Evolutionary conservation across 2,888 invertebrate species (phyloP).

Genomic region (Mesorhabditis sp.): DNA sequence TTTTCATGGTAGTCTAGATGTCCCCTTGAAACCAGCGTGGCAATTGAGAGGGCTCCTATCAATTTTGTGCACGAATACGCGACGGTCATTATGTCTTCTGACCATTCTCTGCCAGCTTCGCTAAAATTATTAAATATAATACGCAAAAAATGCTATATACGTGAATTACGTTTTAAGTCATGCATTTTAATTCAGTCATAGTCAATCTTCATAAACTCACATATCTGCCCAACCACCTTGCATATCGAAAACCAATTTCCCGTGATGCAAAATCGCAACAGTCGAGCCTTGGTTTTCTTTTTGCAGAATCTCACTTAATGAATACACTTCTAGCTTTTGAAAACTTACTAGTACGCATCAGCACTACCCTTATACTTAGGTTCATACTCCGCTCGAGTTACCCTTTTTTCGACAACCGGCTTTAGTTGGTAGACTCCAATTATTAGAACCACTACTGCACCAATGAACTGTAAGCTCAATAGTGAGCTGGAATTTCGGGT

Average conservation of each 20-base stretch:
- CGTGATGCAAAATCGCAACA: constrained; percentile 59
- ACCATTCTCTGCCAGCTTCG: constrained; percentile 53
- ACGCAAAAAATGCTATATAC: not conserved
- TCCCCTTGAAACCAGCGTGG: not conserved
- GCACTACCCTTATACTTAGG: no score
- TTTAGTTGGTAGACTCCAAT: no score
- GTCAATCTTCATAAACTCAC: constrained; percentile 11
- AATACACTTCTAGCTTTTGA: no score
- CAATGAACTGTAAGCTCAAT: no score
- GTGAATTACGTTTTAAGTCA: not conserved
- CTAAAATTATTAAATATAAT: not conserved
- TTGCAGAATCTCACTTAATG: not conserved
- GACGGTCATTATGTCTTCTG: constrained; percentile 57
- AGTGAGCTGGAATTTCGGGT: no score
- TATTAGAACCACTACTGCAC: no score
- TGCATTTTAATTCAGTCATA: not conserved
- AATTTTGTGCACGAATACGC: constrained; percentile 59
- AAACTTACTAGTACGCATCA: no score
- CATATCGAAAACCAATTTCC: constrained; percentile 58
- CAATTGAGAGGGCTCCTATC: constrained; percentile 15
- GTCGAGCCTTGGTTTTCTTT: constrained; percentile 54
- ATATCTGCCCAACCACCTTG: constrained; percentile 61
- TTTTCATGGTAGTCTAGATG: not conserved
- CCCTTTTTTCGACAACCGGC: no score
- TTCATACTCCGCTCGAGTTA: no score